Conservation (phyloP, 2,797 vertebrate genomes). For the Molossus alvarezi region DNA sequence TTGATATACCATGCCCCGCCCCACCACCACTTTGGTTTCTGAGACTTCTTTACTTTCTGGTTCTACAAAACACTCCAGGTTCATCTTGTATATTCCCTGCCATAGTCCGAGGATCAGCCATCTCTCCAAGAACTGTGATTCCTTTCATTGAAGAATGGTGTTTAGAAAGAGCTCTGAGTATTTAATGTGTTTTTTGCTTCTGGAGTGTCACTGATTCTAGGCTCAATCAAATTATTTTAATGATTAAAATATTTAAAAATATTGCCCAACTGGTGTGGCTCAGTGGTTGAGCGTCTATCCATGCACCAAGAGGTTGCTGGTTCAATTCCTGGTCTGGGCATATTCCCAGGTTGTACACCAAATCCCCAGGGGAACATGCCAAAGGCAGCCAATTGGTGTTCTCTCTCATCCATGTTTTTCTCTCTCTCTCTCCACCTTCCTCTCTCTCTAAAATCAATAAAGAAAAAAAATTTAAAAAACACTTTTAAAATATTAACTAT, state of each 20-base stretch:
- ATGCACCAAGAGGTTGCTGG: no score
- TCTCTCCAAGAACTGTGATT: conserved; percentile 49
- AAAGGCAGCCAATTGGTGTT: no score
- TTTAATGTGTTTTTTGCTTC: neutral
- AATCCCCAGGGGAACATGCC: no score
- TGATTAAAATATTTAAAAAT: neutral
- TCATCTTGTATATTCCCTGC: conserved; percentile 20
- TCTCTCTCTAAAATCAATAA: no score
- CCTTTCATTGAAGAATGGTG: conserved; percentile 19
- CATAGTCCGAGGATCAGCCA: neutral
- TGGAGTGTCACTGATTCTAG: neutral
- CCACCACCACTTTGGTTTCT: neutral
- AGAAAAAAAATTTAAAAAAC: no score
- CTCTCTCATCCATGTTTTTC: no score
- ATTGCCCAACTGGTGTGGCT: neutral
- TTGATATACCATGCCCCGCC: neutral
- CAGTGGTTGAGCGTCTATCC: no score
- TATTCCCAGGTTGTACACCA: no score
- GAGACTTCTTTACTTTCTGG: conserved; percentile 33
- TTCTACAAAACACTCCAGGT: neutral
- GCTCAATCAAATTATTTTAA: conserved; percentile 3
- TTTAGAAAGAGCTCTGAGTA: conserved; percentile 19
- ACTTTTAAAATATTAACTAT: neutral
- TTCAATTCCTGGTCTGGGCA: no score
- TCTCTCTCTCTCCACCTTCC: no score